Base-by-base conservation (phyloP, 2,113 vertebrate species). In the Antechinus stuartii region DNA sequence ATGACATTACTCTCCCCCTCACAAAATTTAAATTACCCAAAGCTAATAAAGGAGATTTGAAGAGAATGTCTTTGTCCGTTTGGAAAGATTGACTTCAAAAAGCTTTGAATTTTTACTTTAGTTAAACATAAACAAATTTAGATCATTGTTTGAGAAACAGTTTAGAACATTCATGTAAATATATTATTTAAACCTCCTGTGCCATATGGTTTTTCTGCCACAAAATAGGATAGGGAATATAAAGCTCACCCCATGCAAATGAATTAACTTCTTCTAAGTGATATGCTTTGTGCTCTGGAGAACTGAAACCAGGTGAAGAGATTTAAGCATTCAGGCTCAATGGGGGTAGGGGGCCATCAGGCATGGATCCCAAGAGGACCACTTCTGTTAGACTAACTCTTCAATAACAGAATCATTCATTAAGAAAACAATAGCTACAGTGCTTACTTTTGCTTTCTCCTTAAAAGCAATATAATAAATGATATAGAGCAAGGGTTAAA, bases 51-150 rank as follows among this genome's bases (percentile, higher is more conserved):
- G 52, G 52, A 50, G 53, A 54, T 95, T 30, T 24, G 49, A 50
- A 94, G n/a, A 56, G 50, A 93, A 84, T 84, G 94, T 92, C 56
- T 96, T 49, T 95, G 54, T 30, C 89, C 92, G 22, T 93, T 61
- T 89, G 92, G 50, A 96, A 95, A 55, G 90, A 30, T 27, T 90
- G 54, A 96, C 91, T 95, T 94, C 95, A 90, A 61, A 11, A 90
- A 50, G 89, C 50, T 94, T 95, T 94, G 35, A 92, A 57, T 49
- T 53, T 96, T 97, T 47, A 91, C 12, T 91, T 92, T 25, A 94
- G 68, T 54, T 35, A 92, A 94, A 94, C 92, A 94, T 84, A 55
- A 90, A 95, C 46, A 94, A 92, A 47, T 35, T 91, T 93, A 52
- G 19, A 89, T n/a, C 54, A 90, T 91, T 94, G 95, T 35, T 93